Base-by-base conservation (phyloP, 2,113 vertebrate species). In the Microtus oregoni region DNA sequence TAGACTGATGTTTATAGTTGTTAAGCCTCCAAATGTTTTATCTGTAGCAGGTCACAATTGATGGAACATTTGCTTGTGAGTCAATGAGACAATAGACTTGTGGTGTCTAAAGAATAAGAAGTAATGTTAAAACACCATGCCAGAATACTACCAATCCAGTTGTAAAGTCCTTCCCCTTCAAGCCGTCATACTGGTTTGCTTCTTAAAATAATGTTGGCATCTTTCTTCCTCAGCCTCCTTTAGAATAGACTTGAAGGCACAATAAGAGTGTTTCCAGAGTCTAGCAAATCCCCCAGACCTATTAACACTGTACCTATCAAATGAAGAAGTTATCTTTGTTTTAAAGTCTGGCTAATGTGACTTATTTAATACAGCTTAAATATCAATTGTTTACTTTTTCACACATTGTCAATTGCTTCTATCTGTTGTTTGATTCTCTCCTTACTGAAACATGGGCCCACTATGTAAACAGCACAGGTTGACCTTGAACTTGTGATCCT, bases 11-110 rank as follows among this genome's bases (percentile, higher is more conserved):
- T 26, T 77, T 85, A 86, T 55, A 9, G 61, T 19, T 47, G 38
- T 32, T 47, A 86, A 67, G 26, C 26, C 58, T 85, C 38, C 38
- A 44, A 44, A 7, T 95, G 63, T 97, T 96, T 95, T 75, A 55
- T 95, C 38, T n/a, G 17, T 41, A 47, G 20, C 5, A 30, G 50
- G 24, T 89, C 65, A 65, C 70, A 90, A 89, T 94, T 90, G 55
- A 44, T 79, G 15, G 41, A 70, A 26, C 28, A 41, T 92, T 95
- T 93, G 88, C 78, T 93, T 38, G 15, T 72, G 72, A 81, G 67
- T 91, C 92, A 96, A 20, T 20, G 50, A 77, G 14, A 35, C 13
- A 15, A 35, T 68, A 83, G 82, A n/a, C 55, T 86, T 6, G 63
- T n/a, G 11, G 41, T 70, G 90, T 81, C 35, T 92, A 30, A 28